Percentiles rank a stretch among this genome's conserved stretches.
phyloP scores from a whole-genome alignment of 2,113 vertebrate species.

The Mustelus asterias region DNA sequence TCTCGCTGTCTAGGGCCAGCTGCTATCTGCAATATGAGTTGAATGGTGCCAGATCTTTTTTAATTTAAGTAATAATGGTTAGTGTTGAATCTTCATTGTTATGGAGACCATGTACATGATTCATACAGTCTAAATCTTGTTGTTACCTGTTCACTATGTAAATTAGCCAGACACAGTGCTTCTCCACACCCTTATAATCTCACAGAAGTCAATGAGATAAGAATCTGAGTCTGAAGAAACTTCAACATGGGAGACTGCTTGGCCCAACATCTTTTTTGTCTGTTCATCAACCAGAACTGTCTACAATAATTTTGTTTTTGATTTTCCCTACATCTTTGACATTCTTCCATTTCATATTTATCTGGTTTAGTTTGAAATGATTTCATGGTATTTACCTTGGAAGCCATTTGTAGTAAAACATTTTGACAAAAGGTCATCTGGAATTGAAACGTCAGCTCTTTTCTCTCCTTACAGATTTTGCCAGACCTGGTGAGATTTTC shows the following conservation, averaged over 20 bases:
- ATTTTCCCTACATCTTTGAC: neutral
- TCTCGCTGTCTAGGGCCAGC: neutral
- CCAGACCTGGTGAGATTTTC: no score
- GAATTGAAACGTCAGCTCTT: no score
- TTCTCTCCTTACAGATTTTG: no score
- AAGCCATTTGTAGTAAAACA: neutral
- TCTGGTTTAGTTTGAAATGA: neutral
- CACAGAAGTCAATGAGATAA: no score
- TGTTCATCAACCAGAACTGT: neutral
- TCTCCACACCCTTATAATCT: neutral
- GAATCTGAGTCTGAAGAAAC: neutral
- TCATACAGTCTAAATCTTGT: neutral
- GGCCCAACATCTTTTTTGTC: neutral
- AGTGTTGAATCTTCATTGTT: neutral
- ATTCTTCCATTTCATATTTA: neutral
- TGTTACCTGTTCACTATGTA: neutral
- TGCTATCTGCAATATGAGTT: neutral
- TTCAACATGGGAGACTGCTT: neutral
- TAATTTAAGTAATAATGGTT: neutral
- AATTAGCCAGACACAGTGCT: neutral
- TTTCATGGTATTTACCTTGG: neutral
- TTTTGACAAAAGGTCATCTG: no score
- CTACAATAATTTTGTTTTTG: neutral
- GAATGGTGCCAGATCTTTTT: neutral
- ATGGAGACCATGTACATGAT: neutral